Conservation (phyloP, 2,888 invertebrate species). For the Dolichopus griseipennis region DNA sequence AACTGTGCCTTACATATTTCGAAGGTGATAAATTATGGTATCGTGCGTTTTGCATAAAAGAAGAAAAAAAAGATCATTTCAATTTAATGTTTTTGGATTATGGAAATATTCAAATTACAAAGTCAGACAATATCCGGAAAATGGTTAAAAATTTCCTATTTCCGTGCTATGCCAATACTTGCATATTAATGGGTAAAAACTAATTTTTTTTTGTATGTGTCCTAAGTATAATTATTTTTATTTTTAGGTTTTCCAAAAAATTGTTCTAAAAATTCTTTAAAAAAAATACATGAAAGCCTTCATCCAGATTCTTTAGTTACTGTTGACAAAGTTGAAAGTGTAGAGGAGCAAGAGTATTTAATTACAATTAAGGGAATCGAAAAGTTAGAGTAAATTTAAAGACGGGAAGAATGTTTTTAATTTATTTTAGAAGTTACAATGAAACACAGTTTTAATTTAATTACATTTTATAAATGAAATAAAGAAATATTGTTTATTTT, state of each 20-base stretch:
- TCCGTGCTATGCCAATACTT: constrained; percentile 27
- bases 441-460: too few relatives aligned
- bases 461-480: too few relatives aligned
- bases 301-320: not conserved
- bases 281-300: not conserved
- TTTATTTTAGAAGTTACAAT: too few relatives aligned
- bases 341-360: not conserved
- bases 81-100: constrained; percentile 28
- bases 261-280: not conserved
- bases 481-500: too few relatives aligned
- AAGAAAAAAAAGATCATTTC: constrained; percentile 22
- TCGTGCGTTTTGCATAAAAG: constrained; percentile 26
- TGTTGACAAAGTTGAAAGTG: not conserved
- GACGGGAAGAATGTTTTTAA: too few relatives aligned
- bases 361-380: not conserved
- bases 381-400: too few relatives aligned
- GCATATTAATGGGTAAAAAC: constrained; percentile 7
- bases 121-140: constrained; percentile 25
- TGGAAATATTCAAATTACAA: constrained; percentile 26
- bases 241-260: not conserved
- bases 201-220: not conserved
- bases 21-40: constrained; percentile 29
- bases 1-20: constrained; percentile 27
- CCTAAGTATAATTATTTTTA: too few relatives aligned
- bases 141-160: constrained; percentile 26